Conservation (phyloP, 2,113 vertebrate species). For the Lethenteron reissneri region DNA sequence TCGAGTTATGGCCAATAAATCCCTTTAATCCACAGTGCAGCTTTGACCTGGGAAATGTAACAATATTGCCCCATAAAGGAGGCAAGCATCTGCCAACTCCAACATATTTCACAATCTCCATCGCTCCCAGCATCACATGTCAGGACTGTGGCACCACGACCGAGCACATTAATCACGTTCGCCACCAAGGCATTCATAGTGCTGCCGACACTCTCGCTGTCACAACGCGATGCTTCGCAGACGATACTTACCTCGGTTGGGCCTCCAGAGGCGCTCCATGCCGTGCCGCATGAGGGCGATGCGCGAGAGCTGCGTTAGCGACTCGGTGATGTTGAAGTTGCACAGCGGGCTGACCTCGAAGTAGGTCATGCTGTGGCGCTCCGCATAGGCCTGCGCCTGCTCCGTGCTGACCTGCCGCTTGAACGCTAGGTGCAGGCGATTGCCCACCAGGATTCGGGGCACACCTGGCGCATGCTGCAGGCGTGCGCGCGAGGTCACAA, state of each 20-base stretch:
- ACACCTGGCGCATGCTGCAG: conserved; percentile 78
- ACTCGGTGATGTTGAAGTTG: conserved; percentile 96
- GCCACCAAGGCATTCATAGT: too few species aligned
- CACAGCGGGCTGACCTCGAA: conserved; percentile 94
- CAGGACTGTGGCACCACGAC: too few species aligned
- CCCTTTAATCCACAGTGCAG: too few species aligned
- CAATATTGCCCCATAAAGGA: too few species aligned
- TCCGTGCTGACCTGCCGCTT: conserved; percentile 87
- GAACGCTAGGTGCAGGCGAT: conserved; percentile 80
- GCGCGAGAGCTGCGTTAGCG: conserved; percentile 87
- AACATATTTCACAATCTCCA: too few species aligned
- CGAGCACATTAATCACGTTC: too few species aligned
- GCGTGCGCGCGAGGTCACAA: background rate
- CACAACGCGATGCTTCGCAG: too few species aligned
- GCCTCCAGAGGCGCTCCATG: conserved; percentile 98
- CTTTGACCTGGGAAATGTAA: too few species aligned
- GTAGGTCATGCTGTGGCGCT: conserved; percentile 96
- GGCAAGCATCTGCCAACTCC: too few species aligned
- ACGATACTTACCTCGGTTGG: conserved; percentile 52
- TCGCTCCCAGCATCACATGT: too few species aligned
- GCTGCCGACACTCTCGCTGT: too few species aligned
- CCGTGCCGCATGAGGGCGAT: conserved; percentile 94
- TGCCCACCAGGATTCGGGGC: conserved; percentile 81
- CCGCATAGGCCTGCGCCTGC: conserved; percentile 72
- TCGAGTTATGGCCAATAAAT: too few species aligned